Base-by-base conservation (phyloP, 2,888 invertebrate genomes). In the Linyphia triangularis region DNA sequence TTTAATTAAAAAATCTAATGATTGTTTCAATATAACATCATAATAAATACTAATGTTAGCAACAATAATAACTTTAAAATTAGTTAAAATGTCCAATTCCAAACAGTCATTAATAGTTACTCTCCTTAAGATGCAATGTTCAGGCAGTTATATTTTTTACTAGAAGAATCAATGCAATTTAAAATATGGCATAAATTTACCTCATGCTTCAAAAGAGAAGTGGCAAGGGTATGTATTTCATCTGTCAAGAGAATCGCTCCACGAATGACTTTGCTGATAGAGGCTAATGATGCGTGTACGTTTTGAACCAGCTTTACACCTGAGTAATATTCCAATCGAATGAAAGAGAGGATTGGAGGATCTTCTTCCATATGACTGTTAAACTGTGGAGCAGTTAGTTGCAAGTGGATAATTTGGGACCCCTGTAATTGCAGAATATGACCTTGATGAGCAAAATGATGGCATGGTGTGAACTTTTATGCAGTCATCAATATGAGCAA, bases 281-380 rank as follows among this genome's bases (percentile, higher is more conserved):
- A 92, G 0, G 95, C 94, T 84, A 96, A 93, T 63, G 94, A 93
- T 78, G 93, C 93, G 91, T 96, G 95, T 7, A 96, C 94, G 26
- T 92, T 92, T 91, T 95, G 95, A 9, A 96, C 93, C 63, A 96
- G 92, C 72, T 92, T 92, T n/a, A 95, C 92, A 0, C 94, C 95
- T 89, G 94, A 94, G 86, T 93, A 93, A 85, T 94, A 93, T 92
- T 96, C 96, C 90, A 96, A 94, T 2, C 92, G 91, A 19, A 96
- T 93, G 92, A 96, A 96, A 5, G 94, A 93, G 43, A 94, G 92
- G 5, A 96, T 91, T 0, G 95, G 95, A 9, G 92, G 91, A 43
- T 92, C 92, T 13, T 91, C 91, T 37, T 83, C 83, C 40, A 91
- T 92, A 5, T 51, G 51, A 19, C 92, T 90, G 78, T 92, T 92